phyloP scores from a whole-genome alignment of 1,140 invertebrate genomes.

The Trissolcus basalis region DNA sequence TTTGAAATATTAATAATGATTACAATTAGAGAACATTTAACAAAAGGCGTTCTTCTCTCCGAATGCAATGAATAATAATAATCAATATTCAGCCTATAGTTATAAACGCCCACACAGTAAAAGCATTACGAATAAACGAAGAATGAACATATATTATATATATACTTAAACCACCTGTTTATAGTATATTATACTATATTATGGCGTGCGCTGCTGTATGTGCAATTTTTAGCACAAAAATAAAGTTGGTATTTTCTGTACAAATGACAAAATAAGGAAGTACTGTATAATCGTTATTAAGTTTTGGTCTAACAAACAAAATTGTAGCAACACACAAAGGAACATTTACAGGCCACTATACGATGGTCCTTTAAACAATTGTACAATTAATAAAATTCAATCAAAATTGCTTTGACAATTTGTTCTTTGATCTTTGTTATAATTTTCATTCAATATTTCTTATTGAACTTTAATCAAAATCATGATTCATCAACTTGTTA shows the following conservation, averaged over 20 bases:
- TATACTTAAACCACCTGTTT: slow-evolving; percentile 30
- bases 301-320: slow-evolving; percentile 25
- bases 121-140: slow-evolving; percentile 63
- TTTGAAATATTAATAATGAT: background rate
- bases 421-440: too few relatives aligned
- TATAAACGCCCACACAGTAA: slow-evolving; percentile 57
- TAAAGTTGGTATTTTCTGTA: slow-evolving; percentile 73
- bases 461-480: too few relatives aligned
- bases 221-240: slow-evolving; percentile 69
- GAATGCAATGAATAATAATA: slow-evolving; percentile 62
- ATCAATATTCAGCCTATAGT: slow-evolving; percentile 63
- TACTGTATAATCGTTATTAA: slow-evolving; percentile 16
- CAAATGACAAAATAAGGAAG: slow-evolving; percentile 53
- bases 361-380: too few relatives aligned
- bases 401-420: too few relatives aligned
- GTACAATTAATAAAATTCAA: too few relatives aligned
- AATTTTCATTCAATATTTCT: too few relatives aligned
- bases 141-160: slow-evolving; percentile 34
- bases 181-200: slow-evolving; percentile 57
- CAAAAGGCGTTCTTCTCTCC: slow-evolving; percentile 14
- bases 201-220: slow-evolving; percentile 62
- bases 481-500: too few relatives aligned
- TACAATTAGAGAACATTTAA: background rate
- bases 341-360: slow-evolving; percentile 2
- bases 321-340: slow-evolving; percentile 16